Conservation (phyloP, 1,140 invertebrate species). For the Hirudo medicinalis region DNA sequence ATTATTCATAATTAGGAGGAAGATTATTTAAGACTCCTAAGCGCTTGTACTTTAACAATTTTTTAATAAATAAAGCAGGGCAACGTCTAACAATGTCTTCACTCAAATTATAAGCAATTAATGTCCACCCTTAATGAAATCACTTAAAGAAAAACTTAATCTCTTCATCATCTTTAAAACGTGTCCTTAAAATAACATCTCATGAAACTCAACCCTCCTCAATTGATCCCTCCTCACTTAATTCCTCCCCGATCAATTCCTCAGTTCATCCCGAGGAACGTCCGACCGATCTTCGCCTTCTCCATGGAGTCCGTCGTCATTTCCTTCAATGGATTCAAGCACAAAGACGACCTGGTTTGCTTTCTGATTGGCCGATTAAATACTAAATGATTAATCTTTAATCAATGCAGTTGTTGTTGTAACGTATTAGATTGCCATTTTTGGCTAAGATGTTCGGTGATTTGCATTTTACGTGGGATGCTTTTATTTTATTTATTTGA, state of each 20-base stretch:
- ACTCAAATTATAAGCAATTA: too few species aligned
- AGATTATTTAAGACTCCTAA: too few species aligned
- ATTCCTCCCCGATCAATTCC: slow-evolving; percentile 19
- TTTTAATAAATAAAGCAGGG: too few species aligned
- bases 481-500: not conserved
- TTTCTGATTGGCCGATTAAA: not conserved
- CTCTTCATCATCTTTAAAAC: slow-evolving; percentile 11
- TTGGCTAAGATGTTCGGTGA: not conserved
- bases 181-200: slow-evolving; percentile 8
- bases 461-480: not conserved
- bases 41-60: too few species aligned
- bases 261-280: slow-evolving; percentile 56
- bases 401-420: not conserved
- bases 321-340: slow-evolving; percentile 76
- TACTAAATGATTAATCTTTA: not conserved
- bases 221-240: slow-evolving; percentile 12
- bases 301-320: slow-evolving; percentile 70
- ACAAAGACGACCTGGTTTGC: slow-evolving; percentile 65
- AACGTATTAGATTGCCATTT: too few species aligned
- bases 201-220: slow-evolving; percentile 4
- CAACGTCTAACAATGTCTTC: too few species aligned
- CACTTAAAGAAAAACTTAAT: too few species aligned
- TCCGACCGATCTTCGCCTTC: slow-evolving; percentile 67
- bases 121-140: too few species aligned
- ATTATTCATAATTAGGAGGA: not conserved